phyloP scores from a whole-genome alignment of 2,113 vertebrate species.

The Salvator merianae region DNA sequence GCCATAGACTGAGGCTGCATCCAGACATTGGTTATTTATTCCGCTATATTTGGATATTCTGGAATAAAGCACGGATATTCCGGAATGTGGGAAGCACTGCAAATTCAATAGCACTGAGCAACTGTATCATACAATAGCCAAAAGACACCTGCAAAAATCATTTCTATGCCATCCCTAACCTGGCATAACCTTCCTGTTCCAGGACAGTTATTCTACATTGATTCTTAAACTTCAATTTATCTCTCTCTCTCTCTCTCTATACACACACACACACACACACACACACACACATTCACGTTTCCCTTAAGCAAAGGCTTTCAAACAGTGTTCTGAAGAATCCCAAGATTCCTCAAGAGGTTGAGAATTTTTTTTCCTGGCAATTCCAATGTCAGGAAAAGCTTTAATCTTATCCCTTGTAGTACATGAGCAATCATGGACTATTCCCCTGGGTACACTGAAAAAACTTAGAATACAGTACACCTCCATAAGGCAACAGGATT shows the following conservation, averaged over 20 bases:
- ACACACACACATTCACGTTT: background rate
- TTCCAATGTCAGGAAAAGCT: background rate
- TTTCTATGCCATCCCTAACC: background rate
- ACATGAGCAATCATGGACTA: too few species aligned
- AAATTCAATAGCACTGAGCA: background rate
- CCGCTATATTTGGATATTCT: too few species aligned
- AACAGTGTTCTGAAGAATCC: background rate
- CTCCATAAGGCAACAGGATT: background rate
- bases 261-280: too few species aligned
- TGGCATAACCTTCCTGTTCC: background rate
- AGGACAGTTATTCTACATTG: background rate
- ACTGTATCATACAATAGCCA: background rate
- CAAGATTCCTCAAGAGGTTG: background rate
- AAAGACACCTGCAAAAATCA: background rate
- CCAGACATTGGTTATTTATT: too few species aligned
- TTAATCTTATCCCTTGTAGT: background rate
- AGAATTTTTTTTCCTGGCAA: too few species aligned
- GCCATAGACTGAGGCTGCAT: too few species aligned
- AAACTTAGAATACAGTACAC: background rate
- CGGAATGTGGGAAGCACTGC: too few species aligned
- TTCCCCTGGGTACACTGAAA: background rate
- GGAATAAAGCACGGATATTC: too few species aligned
- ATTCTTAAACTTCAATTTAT: background rate
- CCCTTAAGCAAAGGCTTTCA: background rate
- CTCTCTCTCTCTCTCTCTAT: too few species aligned